Conservation (phyloP, 2,797 vertebrate species). For the Microtus obscurus region DNA sequence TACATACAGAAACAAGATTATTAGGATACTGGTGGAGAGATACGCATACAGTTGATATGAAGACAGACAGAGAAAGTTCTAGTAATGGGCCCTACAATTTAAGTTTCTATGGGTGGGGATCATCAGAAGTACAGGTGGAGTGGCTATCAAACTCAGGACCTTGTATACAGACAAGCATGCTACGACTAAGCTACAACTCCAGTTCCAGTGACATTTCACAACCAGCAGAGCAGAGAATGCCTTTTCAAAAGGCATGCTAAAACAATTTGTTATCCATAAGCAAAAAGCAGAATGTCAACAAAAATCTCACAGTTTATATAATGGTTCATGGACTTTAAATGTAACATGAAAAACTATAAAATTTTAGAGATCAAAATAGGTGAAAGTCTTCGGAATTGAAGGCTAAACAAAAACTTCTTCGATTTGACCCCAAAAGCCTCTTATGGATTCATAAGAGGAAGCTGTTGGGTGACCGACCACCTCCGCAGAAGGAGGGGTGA, state of each 20-base stretch:
- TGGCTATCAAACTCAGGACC: neutral
- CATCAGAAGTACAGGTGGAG: neutral
- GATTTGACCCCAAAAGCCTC: neutral
- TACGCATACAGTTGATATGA: neutral
- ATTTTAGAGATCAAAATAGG: neutral
- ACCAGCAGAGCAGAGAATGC: neutral
- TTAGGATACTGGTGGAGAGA: neutral
- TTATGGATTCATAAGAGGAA: neutral
- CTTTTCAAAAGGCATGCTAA: constrained; percentile 1
- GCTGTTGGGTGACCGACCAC: neutral
- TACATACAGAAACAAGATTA: neutral
- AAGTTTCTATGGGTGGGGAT: neutral
- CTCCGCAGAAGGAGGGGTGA: neutral
- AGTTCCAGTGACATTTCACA: neutral
- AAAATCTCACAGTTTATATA: neutral
- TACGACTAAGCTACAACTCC: neutral
- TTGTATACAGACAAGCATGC: neutral
- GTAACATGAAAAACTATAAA: neutral
- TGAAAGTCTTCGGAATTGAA: constrained; percentile 14
- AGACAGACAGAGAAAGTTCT: neutral
- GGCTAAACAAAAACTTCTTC: neutral
- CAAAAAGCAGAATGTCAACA: neutral
- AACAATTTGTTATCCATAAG: neutral
- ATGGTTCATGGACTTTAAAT: neutral
- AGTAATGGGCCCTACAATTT: neutral